A percentile compares a stretch with the other conserved stretches of the same genome.
These are phyloP conservation scores for Podotricha telesiphe DNA, from an alignment of 2,888 invertebrate genomes.

Conservation along the genomic window DNA sequence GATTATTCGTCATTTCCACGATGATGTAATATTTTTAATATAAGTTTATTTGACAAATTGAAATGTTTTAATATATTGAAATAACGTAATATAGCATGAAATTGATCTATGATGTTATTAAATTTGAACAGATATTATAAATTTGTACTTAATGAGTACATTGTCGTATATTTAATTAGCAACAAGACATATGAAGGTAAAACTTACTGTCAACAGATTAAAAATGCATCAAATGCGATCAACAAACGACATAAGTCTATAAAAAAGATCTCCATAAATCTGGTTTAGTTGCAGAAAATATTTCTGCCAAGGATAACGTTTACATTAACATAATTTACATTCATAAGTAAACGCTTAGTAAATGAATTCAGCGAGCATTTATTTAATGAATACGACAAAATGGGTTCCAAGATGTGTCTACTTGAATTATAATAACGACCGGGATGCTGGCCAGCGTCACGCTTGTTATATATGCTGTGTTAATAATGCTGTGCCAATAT, in stretches of 20 bases:
- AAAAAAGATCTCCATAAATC: constrained; percentile 37
- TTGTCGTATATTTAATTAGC: not conserved
- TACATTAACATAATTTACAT: constrained; percentile 43
- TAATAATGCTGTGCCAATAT: constrained; percentile 66
- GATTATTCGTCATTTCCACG: constrained; percentile 53
- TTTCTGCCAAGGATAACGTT: constrained; percentile 43
- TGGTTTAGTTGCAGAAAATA: constrained; percentile 36
- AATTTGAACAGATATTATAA: not conserved
- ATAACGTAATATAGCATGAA: not conserved
- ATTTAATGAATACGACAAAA: constrained; percentile 50
- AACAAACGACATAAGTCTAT: constrained; percentile 7
- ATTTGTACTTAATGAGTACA: not conserved
- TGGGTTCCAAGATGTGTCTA: constrained; percentile 53
- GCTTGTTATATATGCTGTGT: constrained; percentile 49
- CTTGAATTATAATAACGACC: constrained; percentile 61
- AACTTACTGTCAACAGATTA: constrained; percentile 8
- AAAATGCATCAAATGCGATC: constrained; percentile 24
- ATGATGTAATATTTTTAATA: constrained; percentile 51
- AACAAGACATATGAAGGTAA: constrained; percentile 6
- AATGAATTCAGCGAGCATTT: constrained; percentile 43
- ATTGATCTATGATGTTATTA: not conserved
- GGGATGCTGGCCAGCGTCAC: constrained; percentile 60
- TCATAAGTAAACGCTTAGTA: constrained; percentile 38
- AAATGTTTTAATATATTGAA: not conserved
- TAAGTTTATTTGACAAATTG: constrained; percentile 37